A percentile compares a stretch with the other conserved stretches of the same genome.
phyloP scores from a whole-genome alignment of 2,888 invertebrate species.

The Julus scanicus region DNA sequence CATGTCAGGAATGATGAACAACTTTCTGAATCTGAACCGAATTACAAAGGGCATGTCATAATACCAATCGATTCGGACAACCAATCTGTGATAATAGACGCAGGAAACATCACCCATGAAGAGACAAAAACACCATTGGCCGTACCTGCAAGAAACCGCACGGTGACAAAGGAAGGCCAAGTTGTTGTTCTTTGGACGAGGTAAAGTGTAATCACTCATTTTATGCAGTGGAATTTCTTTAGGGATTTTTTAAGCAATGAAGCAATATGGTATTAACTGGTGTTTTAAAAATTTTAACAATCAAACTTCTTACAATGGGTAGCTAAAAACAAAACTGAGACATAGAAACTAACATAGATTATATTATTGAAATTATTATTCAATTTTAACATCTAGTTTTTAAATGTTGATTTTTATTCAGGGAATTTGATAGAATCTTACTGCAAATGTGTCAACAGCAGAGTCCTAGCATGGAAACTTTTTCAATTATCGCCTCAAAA shows the following conservation, averaged over 20 bases:
- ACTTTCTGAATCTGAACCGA: not conserved
- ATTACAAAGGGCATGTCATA: not conserved
- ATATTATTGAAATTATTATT: too few relatives aligned
- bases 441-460: constrained; percentile 49
- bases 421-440: constrained; percentile 36
- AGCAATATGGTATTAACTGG: too few relatives aligned
- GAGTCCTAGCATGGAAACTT: not conserved
- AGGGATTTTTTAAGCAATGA: too few relatives aligned
- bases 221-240: too few relatives aligned
- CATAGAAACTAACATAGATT: too few relatives aligned
- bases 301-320: too few relatives aligned
- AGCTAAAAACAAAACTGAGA: too few relatives aligned
- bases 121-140: not conserved
- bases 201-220: not conserved
- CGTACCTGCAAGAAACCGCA: constrained; percentile 28
- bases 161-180: not conserved
- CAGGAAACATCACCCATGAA: not conserved
- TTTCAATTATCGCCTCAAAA: not conserved
- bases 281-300: too few relatives aligned
- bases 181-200: constrained; percentile 49
- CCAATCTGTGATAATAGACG: not conserved
- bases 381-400: too few relatives aligned
- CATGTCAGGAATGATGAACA: not conserved
- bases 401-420: not conserved
- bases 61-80: not conserved